Conservation (phyloP, 92 coral and sea anemone species). For the Muricea muricata region DNA sequence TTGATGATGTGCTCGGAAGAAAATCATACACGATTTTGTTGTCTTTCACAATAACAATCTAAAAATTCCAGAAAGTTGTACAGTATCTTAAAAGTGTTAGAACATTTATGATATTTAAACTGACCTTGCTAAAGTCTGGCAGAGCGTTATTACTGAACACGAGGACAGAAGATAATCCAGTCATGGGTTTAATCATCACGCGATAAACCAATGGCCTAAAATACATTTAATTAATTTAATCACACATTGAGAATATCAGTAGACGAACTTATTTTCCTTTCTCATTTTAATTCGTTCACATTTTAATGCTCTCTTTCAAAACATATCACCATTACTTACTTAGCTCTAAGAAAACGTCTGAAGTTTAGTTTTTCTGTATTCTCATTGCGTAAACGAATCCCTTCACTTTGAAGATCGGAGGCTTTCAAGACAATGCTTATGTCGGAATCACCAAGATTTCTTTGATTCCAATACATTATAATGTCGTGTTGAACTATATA, state of each 20-base stretch:
- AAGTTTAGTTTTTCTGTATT: neutral
- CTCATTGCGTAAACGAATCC: neutral
- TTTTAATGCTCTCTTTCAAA: neutral
- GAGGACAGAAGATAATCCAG: neutral
- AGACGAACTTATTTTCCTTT: no score
- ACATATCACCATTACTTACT: neutral
- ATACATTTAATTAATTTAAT: no score
- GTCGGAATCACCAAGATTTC: neutral
- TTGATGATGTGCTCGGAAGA: neutral
- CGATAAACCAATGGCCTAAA: neutral
- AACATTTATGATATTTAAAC: neutral
- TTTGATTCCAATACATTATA: neutral
- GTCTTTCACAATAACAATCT: neutral
- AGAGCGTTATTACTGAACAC: neutral
- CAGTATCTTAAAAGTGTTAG: neutral
- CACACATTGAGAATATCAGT: no score
- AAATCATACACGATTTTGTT: neutral
- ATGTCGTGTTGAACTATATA: slow-evolving; percentile 9
- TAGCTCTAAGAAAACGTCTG: neutral
- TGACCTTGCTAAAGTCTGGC: neutral
- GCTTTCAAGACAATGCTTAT: neutral
- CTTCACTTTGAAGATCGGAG: neutral
- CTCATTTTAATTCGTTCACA: no score
- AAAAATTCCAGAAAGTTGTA: neutral
- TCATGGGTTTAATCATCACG: neutral